phyloP scores from a whole-genome alignment of 2,888 invertebrate species.

The Leptopilina drosophilae region DNA sequence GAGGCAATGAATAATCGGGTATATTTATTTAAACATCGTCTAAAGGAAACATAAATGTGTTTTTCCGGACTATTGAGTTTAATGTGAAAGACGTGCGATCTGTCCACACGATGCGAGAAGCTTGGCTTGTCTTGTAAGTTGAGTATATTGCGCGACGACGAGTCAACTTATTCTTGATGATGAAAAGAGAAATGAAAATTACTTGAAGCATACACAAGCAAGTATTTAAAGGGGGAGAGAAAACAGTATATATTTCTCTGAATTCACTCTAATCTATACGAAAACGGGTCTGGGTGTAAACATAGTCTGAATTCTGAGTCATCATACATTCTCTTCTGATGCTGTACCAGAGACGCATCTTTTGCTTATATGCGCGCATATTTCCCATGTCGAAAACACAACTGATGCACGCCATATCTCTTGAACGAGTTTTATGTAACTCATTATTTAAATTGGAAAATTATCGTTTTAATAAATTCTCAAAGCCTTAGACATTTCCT shows the following conservation, averaged over 20 bases:
- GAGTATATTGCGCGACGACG: neutral
- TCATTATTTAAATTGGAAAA: constrained; percentile 10
- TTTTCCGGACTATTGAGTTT: constrained; percentile 1
- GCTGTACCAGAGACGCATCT: neutral
- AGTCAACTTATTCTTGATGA: constrained; percentile 28
- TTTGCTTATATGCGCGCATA: neutral
- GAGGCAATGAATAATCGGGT: no score
- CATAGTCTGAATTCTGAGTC: constrained; percentile 31
- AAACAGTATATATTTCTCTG: neutral
- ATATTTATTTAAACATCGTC: neutral
- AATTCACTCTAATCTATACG: constrained; percentile 6
- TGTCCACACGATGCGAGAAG: constrained; percentile 1
- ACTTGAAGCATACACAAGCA: neutral
- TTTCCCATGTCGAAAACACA: constrained; percentile 9
- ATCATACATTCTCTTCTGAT: neutral
- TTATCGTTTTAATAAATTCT: constrained; percentile 13
- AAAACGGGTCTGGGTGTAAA: constrained; percentile 8
- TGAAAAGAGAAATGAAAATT: constrained; percentile 23
- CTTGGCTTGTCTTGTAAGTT: constrained; percentile 5
- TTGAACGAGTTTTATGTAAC: neutral
- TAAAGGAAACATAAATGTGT: neutral
- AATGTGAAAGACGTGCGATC: neutral
- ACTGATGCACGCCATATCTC: neutral
- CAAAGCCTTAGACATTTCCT: neutral
- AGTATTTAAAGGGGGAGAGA: neutral